Evolutionary conservation across 1,140 invertebrate genomes (phyloP), one percentile per base, ranked within the genome.

Genomic region (Hylyphantes graminicola): DNA sequence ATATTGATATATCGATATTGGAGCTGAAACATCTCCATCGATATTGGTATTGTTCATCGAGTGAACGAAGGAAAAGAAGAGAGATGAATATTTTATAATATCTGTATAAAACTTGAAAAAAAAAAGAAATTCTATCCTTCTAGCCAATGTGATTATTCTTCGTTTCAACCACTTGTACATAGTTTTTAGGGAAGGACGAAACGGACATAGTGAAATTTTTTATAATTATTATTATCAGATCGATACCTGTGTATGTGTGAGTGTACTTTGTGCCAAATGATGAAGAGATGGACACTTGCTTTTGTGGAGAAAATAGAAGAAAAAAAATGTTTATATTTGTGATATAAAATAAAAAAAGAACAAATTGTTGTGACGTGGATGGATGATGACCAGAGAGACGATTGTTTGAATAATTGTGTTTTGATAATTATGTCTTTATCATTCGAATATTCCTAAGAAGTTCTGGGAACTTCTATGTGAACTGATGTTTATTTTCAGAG

Each of bases 261-360:
- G 35, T 76, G 67, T 81, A 72, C n/a, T 17, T 72, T 74, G 80
- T 83, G 80, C 80, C 80, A 83, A 83, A 83, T 83, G 72, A 74
- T 59, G 65, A 65, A 54, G 13, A 74, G 57, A 74, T 21, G n/a
- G 19, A 13, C 64, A 67, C 15, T 67, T 67, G 21, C 12, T 21
- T 67, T 15, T 55, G 50, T 17, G 50, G 54, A 53, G 7, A 48
- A 79, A 51, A 12, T 35, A 13, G 4, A 61, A 55, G 70, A 70
- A 65, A 11, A 19, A 9, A 80, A 73, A 19, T 53, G 59, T n/a
- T 57, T 48, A 55, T 64, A 78, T 13, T 74, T 83, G 80, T 83
- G 80, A 83, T 75, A 83, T 55, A 21, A 15, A 55, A n/a, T n/a
- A n/a, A 50, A 35, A 74, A 74, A 54, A 55, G 80, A 83, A 83